Evolutionary conservation across 2,797 vertebrate species (phyloP), one percentile per base, ranked within the genome.

Genomic region (Acanthopagrus latus): DNA sequence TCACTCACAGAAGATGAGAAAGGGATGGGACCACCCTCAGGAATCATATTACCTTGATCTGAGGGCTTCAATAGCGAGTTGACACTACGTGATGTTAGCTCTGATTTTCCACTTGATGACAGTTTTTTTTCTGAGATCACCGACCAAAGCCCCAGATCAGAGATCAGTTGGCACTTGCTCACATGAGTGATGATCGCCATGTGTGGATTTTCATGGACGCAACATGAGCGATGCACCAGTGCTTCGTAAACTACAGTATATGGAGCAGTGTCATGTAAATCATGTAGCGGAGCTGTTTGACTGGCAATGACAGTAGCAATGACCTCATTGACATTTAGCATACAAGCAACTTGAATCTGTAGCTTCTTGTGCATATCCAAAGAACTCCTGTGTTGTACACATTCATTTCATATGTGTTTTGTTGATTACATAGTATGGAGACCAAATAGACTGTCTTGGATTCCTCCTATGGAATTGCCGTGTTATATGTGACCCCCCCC

Each of bases 1-100:
- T 89, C 82, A 83, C 73, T 86, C 74, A 71, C 44, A 73, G 27
- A 2, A 59, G 50, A 80, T 64, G 69, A 74, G 65, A 72, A 1
- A 51, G 51, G 46, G 55, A 9, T 27, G 54, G 43, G 69, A 59
- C 21, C 41, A 43, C 27, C 52, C 54, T 59, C n/a, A 50, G 64
- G 59, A 76, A 38, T 67, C 46, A 29, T n/a, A 7, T n/a, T 38
- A n/a, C 23, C 70, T 46, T 71, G 46, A 70, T 73, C 23, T 55
- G 10, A 75, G 43, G 23, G 14, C 44, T n/a, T 33, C 13, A 46
- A 51, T 14, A 44, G 14, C 14, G 43, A 48, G 47, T 48, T 48
- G 6, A 48, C 6, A 16, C 14, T 46, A 46, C 44, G 1, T 16
- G 16, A 46, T 18, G 18, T 18, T 20, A 48, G 17, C 46, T 7